These are phyloP conservation scores for Gulo gulo DNA, from an alignment of 2,113 vertebrate species.

Conservation along the genomic window DNA sequence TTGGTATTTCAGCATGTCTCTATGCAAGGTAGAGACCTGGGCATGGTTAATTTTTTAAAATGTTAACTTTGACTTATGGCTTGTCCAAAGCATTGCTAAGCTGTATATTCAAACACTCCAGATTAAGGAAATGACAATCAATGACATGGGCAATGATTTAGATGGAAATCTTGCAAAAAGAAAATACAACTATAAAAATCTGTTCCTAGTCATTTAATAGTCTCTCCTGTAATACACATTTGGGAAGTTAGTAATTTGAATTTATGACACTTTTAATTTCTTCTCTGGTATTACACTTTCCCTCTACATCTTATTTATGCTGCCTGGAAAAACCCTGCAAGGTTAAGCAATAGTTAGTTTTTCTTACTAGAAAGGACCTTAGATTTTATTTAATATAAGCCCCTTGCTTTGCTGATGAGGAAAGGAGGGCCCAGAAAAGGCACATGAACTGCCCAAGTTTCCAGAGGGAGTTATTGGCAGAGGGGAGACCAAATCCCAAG, in stretches of 20 bases:
- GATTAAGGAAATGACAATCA: constrained; percentile 82
- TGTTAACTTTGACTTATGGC: constrained; percentile 78
- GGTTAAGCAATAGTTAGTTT: constrained; percentile 42
- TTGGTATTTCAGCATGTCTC: constrained; percentile 81
- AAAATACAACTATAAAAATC: constrained; percentile 79
- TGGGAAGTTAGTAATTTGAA: constrained; percentile 64
- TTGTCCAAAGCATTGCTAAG: constrained; percentile 75
- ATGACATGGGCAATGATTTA: constrained; percentile 79
- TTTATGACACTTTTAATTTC: constrained; percentile 59
- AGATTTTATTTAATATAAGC: constrained; percentile 20
- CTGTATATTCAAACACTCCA: constrained; percentile 77
- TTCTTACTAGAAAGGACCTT: constrained; percentile 23
- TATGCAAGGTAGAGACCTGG: constrained; percentile 68
- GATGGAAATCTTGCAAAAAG: constrained; percentile 74
- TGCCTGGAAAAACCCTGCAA: constrained; percentile 10
- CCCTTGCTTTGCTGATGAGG: constrained; percentile 40
- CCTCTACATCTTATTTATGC: constrained; percentile 50
- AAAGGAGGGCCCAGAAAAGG: background rate
- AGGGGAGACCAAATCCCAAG: background rate
- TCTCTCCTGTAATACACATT: constrained; percentile 70
- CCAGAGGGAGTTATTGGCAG: background rate
- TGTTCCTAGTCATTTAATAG: constrained; percentile 74
- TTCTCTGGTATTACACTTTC: constrained; percentile 48
- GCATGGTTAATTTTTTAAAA: constrained; percentile 73
- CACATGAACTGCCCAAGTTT: background rate